A percentile compares a stretch with the other conserved stretches of the same genome.
phyloP scores from a whole-genome alignment of 2,113 vertebrate species.

The Podilymbus podiceps region DNA sequence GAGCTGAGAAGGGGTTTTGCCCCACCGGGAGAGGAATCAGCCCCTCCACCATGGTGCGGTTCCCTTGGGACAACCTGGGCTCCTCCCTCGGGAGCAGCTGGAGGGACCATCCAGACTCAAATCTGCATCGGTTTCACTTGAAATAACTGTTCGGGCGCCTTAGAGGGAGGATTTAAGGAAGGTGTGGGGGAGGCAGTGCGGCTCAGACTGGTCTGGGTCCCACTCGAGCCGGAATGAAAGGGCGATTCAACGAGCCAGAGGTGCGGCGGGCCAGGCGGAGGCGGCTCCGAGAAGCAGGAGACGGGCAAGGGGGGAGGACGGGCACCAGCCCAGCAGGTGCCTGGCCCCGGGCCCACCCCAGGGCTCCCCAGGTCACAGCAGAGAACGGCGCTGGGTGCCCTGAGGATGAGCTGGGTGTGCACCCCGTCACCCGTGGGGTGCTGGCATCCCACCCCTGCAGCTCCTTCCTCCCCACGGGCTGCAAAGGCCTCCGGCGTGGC shows the following conservation, averaged over 20 bases:
- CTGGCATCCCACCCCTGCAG: neutral
- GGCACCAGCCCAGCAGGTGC: neutral
- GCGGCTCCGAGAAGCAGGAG: neutral
- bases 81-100: neutral
- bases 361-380: neutral
- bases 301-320: neutral
- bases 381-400: neutral
- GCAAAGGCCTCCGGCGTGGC: neutral
- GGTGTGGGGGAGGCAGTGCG: neutral
- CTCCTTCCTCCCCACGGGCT: neutral
- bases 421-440: accelerated
- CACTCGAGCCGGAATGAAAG: neutral
- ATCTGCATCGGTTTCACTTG: neutral
- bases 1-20: neutral
- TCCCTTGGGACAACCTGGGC: neutral
- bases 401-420: accelerated
- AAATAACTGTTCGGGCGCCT: neutral
- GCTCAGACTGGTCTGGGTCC: neutral
- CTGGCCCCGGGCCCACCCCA: neutral
- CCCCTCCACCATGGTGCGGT: neutral
- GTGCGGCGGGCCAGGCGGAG: accelerated
- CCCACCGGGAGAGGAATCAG: neutral
- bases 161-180: neutral
- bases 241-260: neutral
- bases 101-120: neutral